Conservation (phyloP, 30 jellyfish, hydroid and myxozoan genomes). For the Calvadosia cruxmelitensis region DNA sequence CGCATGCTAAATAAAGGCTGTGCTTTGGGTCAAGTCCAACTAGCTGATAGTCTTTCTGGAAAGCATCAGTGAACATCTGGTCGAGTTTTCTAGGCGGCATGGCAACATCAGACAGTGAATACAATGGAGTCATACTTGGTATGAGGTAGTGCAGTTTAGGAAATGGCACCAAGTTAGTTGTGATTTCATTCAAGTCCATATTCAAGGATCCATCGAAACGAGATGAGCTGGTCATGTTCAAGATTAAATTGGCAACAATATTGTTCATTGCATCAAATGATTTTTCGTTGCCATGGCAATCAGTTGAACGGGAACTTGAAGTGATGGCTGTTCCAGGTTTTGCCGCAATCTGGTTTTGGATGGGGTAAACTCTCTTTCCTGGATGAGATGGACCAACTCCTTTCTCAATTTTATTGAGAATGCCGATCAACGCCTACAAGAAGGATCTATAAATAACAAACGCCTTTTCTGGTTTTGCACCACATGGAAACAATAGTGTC, state of each 20-base stretch:
- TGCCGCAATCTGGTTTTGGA: conserved; percentile 2
- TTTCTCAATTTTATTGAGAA: conserved; percentile 40
- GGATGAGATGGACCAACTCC: conserved; percentile 35
- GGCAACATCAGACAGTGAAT: conserved; percentile 39
- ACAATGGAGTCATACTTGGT: conserved; percentile 86
- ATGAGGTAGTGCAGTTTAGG: conserved; percentile 84
- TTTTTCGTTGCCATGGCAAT: conserved; percentile 23
- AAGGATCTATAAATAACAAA: too few relatives aligned
- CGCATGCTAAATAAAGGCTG: conserved; percentile 83
- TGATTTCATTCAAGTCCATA: conserved; percentile 76
- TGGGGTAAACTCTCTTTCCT: conserved; percentile 35
- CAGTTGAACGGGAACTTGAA: conserved; percentile 9
- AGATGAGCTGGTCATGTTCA: conserved; percentile 74
- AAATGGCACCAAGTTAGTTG: conserved; percentile 80
- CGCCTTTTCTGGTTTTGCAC: too few relatives aligned
- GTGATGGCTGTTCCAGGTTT: conserved; percentile 35
- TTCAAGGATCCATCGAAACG: conserved; percentile 86
- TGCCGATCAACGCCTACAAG: conserved; percentile 54
- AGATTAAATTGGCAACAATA: conserved; percentile 63
- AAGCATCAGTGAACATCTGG: conserved; percentile 95
- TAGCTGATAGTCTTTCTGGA: conserved; percentile 62
- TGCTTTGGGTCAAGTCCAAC: conserved; percentile 64
- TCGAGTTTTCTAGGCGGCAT: conserved; percentile 54
- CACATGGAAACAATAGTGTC: too few relatives aligned
- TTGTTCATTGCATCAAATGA: conserved; percentile 78